Conservation (phyloP, 2,797 vertebrate genomes). For the Takifugu rubripes region DNA sequence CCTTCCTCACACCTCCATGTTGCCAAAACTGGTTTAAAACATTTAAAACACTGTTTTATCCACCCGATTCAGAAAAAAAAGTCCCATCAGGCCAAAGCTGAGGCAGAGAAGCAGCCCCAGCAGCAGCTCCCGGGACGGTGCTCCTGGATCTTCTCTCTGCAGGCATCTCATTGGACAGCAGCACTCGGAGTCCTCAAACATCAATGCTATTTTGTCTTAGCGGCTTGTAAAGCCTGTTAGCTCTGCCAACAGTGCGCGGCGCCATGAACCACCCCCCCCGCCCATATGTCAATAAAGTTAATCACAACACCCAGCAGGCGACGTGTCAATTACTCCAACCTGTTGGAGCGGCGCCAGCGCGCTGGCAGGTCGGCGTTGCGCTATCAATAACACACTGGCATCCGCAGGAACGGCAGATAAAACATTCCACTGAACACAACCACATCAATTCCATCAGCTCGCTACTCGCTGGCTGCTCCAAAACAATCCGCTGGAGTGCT, state of each 20-base stretch:
- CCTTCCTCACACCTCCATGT: too few relatives aligned
- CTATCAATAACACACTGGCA: slow-evolving; percentile 54
- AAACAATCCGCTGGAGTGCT: slow-evolving; percentile 18
- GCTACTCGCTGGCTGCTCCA: slow-evolving; percentile 8
- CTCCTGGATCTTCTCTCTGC: slow-evolving; percentile 22
- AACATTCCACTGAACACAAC: slow-evolving; percentile 37
- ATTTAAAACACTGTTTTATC: neutral
- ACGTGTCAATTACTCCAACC: slow-evolving; percentile 52
- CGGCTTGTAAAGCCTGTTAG: slow-evolving; percentile 32
- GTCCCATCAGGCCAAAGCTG: neutral
- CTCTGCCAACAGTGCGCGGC: slow-evolving; percentile 25
- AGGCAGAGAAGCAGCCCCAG: slow-evolving; percentile 3
- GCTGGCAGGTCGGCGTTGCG: slow-evolving; percentile 32
- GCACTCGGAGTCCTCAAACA: slow-evolving; percentile 1
- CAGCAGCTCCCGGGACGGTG: neutral
- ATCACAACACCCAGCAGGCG: slow-evolving; percentile 56
- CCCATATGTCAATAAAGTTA: slow-evolving; percentile 58
- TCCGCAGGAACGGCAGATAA: slow-evolving; percentile 21
- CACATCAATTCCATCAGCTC: slow-evolving; percentile 38
- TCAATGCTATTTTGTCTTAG: slow-evolving; percentile 36
- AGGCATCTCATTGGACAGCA: slow-evolving; percentile 23
- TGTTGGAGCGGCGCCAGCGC: slow-evolving; percentile 37
- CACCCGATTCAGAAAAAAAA: too few relatives aligned
- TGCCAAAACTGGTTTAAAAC: too few relatives aligned
- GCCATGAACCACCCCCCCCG: slow-evolving; percentile 18